These are phyloP conservation scores for Novumbra hubbsi DNA, from an alignment of 2,797 vertebrate species.

Conservation along the genomic window DNA sequence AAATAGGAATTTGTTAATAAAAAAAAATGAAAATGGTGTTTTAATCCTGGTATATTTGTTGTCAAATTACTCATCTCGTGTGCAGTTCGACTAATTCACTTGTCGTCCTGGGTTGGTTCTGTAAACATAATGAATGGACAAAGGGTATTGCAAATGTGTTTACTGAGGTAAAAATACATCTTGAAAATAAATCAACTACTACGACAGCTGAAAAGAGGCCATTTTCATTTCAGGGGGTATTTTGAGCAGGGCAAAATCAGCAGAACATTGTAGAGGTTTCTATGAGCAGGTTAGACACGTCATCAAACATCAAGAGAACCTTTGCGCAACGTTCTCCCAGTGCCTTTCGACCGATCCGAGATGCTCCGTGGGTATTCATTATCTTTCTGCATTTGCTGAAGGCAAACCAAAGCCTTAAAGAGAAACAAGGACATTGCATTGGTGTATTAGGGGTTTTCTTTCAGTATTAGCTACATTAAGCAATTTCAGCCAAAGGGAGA, in stretches of 20 bases:
- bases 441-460: background rate
- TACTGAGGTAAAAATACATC: background rate
- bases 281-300: background rate
- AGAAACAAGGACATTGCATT: background rate
- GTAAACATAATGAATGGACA: background rate
- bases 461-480: too few relatives aligned
- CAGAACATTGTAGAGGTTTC: background rate
- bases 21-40: conserved; percentile 60
- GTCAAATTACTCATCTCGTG: background rate
- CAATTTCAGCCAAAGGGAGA: too few relatives aligned
- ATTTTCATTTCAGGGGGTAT: background rate
- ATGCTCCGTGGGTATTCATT: background rate
- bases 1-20: conserved; percentile 79
- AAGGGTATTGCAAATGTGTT: background rate
- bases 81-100: background rate
- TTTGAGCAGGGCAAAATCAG: background rate
- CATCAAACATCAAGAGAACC: background rate
- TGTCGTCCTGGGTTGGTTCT: background rate
- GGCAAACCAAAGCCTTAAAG: background rate
- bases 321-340: background rate
- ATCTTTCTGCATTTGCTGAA: background rate
- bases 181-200: background rate
- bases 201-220: background rate
- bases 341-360: background rate
- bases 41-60: conserved; percentile 39